phyloP scores from a whole-genome alignment of 2,888 invertebrate genomes.

The Protodeltote pygarga region DNA sequence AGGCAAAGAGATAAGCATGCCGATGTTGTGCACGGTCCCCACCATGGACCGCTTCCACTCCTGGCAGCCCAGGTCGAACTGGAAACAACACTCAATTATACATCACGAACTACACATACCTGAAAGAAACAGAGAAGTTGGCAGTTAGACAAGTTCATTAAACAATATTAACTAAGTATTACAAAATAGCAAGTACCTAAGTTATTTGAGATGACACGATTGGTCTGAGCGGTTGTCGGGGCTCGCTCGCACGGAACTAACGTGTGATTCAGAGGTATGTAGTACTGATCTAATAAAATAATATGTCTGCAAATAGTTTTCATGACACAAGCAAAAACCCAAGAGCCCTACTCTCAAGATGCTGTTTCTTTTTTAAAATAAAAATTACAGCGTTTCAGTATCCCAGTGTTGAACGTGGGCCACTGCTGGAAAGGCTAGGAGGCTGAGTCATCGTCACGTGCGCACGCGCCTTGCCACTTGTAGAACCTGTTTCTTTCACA shows the following conservation, averaged over 20 bases:
- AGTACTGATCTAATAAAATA: no score
- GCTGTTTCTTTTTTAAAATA: no score
- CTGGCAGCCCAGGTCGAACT: conserved; percentile 89
- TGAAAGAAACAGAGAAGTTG: conserved; percentile 10
- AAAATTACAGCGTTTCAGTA: background rate
- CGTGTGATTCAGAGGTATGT: no score
- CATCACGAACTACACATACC: conserved; percentile 5
- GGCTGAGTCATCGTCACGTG: conserved; percentile 19
- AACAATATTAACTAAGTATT: no score
- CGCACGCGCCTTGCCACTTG: conserved; percentile 1
- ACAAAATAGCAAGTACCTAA: no score
- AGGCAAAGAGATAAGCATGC: conserved; percentile 89
- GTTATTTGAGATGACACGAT: no score
- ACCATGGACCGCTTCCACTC: conserved; percentile 89
- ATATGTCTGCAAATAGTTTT: no score
- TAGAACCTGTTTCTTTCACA: conserved; percentile 22
- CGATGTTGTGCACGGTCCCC: conserved; percentile 89
- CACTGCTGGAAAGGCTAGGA: background rate
- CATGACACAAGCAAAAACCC: no score
- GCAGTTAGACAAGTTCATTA: no score
- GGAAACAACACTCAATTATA: conserved; percentile 46
- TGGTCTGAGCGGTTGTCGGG: no score
- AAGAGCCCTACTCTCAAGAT: no score
- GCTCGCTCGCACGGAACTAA: no score
- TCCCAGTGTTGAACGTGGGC: background rate